phyloP scores from a whole-genome alignment of 2,888 invertebrate species.

The Lucinisca nassula region DNA sequence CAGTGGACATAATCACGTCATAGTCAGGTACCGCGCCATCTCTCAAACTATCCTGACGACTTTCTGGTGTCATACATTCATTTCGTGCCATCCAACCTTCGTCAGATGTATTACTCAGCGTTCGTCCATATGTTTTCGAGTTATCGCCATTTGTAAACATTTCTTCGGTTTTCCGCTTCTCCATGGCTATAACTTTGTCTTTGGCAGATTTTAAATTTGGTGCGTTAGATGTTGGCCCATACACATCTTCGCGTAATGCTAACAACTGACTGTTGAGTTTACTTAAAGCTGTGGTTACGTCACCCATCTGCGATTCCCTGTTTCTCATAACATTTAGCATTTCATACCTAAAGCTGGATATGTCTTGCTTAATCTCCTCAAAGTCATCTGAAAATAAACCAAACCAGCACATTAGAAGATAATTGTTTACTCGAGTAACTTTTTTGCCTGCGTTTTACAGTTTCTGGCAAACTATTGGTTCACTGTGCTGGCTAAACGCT shows the following conservation, averaged over 20 bases:
- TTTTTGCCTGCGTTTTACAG: too few relatives aligned
- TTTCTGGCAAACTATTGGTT: too few relatives aligned
- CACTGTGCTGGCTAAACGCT: too few relatives aligned
- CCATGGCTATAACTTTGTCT: not conserved
- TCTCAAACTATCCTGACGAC: not conserved
- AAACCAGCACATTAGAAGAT: too few relatives aligned
- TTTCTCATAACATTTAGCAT: conserved; percentile 81
- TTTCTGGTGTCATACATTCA: not conserved
- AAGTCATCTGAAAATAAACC: conserved; percentile 68
- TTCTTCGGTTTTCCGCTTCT: not conserved
- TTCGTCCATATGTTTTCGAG: not conserved
- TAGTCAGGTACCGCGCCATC: not conserved
- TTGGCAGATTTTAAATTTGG: not conserved
- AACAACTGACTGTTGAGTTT: not conserved
- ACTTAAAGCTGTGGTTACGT: conserved; percentile 1
- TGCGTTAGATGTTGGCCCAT: not conserved
- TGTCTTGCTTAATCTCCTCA: conserved; percentile 85
- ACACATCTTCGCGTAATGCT: not conserved
- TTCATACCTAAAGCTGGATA: conserved; percentile 84
- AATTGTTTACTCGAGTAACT: too few relatives aligned
- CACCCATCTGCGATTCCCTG: conserved; percentile 66
- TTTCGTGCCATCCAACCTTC: not conserved
- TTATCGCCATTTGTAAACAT: not conserved
- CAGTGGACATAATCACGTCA: not conserved
- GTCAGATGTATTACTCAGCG: not conserved